phyloP scores from a whole-genome alignment of 2,113 vertebrate genomes.

The Irena cyanogastra region DNA sequence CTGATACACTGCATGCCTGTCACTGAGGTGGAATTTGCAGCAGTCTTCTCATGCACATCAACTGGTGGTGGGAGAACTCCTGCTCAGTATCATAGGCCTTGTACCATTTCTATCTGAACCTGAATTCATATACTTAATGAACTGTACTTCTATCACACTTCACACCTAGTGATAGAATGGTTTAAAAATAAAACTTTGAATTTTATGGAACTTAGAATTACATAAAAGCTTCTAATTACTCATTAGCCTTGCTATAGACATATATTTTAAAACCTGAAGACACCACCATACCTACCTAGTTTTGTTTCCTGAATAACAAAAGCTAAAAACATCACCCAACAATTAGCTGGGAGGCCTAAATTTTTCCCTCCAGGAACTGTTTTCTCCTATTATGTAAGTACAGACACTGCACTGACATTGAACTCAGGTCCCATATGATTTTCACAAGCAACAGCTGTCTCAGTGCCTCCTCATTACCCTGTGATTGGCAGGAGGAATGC shows the following conservation, averaged over 20 bases:
- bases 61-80: not conserved
- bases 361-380: not conserved
- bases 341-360: not conserved
- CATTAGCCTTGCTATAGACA: not conserved
- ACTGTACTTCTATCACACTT: not conserved
- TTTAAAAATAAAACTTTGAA: not conserved
- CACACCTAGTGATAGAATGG: not conserved
- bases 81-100: not conserved
- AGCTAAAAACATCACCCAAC: not conserved
- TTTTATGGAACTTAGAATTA: not conserved
- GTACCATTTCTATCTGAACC: not conserved
- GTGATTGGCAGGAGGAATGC: not conserved
- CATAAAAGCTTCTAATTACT: not conserved
- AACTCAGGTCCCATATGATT: not conserved
- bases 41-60: not conserved
- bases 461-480: accelerated
- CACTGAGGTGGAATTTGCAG: not conserved
- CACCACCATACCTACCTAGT: not conserved
- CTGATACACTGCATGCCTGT: not conserved
- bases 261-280: not conserved
- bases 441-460: not conserved
- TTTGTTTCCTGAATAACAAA: not conserved
- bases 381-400: not conserved
- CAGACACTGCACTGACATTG: not conserved
- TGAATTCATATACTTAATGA: not conserved